These are phyloP conservation scores for Ophion obscuratus DNA, from an alignment of 2,888 invertebrate species.

Conservation along the genomic window DNA sequence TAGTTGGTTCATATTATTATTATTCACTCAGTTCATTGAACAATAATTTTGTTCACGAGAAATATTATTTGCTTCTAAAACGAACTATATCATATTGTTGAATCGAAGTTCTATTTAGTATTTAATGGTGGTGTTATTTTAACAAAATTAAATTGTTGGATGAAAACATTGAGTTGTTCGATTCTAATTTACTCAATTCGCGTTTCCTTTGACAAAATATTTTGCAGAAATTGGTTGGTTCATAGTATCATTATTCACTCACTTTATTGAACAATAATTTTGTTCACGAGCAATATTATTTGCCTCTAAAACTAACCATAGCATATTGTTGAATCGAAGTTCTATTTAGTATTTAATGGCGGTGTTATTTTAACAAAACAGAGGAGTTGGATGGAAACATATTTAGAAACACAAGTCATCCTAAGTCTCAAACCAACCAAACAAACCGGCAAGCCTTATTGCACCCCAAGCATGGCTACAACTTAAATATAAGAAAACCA, in stretches of 20 bases:
- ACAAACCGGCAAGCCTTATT: background rate
- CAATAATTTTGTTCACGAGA: slow-evolving; percentile 16
- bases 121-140: background rate
- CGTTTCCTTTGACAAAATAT: too few relatives aligned
- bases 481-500: too few relatives aligned
- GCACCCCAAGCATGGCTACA: background rate
- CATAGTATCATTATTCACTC: slow-evolving; percentile 5
- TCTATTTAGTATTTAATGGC: background rate
- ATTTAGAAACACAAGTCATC: background rate
- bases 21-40: slow-evolving; percentile 14
- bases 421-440: background rate
- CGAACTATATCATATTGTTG: background rate
- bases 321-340: slow-evolving; percentile 6
- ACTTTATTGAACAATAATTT: slow-evolving; percentile 20
- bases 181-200: too few relatives aligned
- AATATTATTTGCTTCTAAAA: slow-evolving; percentile 3
- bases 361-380: slow-evolving; percentile 12
- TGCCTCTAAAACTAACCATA: slow-evolving; percentile 6
- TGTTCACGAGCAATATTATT: slow-evolving; percentile 1
- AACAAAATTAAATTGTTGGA: background rate
- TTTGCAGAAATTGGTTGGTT: slow-evolving; percentile 9
- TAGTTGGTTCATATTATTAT: background rate
- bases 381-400: slow-evolving; percentile 5
- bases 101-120: slow-evolving; percentile 10
- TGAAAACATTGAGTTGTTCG: too few relatives aligned